Base-by-base conservation (phyloP, 2,113 vertebrate species). In the Phasianus colchicus region DNA sequence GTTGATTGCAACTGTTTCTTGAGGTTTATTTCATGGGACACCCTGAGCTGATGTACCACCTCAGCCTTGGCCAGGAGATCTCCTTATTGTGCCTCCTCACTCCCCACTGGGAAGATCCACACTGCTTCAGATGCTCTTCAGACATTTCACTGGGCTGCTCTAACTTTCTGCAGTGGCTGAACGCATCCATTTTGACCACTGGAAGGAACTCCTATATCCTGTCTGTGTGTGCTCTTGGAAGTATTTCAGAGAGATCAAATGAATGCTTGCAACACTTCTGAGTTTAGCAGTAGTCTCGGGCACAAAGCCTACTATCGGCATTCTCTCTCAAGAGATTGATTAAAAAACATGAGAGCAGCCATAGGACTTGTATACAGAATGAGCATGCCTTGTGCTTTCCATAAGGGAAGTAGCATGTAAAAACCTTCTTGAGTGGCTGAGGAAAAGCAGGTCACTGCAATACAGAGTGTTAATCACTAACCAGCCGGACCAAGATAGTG, bases 391-490 rank as follows among this genome's bases (percentile, higher is more conserved):
- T 21, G 3, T 66, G 78, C 84, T 90, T 83, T 92, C 84, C 82
- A 43, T 71, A n/a, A 22, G 79, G 72, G 55, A 88, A 42, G 36
- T 13, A 47, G 18, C 15, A 8, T 20, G 22, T 88, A 61, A 72
- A 93, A 78, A 19, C 57, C 82, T 79, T 71, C 61, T 48, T 61
- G 13, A 20, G 70, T 17, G 86, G 83, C 5, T 81, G 88, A 69
- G 79, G 91, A 83, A 77, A 92, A 95, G 65, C 88, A 92, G 91
- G 88, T 95, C 86, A 81, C 24, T 78, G 86, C 80, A 58, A 18
- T 15, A 4, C 61, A 48, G 65, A 27, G 38, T 5, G 79, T 75
- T 91, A 91, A 91, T 96, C 90, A 57, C 88, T 81, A 94, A 74
- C 89, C 70, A 81, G 80, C 22, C 83, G 71, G 43, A 40, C 65